Conservation (phyloP, 2,888 invertebrate genomes). For the Apamea anceps region DNA sequence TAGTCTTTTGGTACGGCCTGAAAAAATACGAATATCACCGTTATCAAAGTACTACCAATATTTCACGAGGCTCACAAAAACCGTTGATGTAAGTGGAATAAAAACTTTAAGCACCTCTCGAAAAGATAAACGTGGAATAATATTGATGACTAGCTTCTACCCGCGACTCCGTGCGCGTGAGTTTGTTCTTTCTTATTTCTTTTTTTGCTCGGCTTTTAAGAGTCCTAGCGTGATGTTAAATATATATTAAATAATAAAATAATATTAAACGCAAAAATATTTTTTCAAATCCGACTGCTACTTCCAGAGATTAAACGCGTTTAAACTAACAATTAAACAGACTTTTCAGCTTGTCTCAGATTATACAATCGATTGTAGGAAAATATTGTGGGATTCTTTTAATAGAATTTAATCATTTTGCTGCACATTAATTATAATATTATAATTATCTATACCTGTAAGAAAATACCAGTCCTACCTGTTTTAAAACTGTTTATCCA, state of each 20-base stretch:
- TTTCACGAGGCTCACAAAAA: conserved; percentile 7
- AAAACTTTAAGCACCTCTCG: conserved; percentile 9
- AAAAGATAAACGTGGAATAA: neutral
- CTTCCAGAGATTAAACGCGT: too few species aligned
- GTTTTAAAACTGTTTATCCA: neutral
- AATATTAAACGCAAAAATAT: too few species aligned
- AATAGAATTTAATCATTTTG: neutral
- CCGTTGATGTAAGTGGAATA: neutral
- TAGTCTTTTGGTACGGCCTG: neutral
- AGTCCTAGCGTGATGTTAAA: too few species aligned
- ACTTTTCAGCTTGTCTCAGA: too few species aligned
- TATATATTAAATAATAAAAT: too few species aligned
- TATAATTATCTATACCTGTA: neutral
- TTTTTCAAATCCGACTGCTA: too few species aligned
- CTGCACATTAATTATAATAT: too few species aligned
- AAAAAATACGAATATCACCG: neutral
- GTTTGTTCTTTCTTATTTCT: too few species aligned
- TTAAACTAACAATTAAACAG: too few species aligned
- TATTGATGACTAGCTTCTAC: neutral
- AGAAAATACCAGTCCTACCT: neutral
- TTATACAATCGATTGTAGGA: neutral
- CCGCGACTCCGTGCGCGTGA: too few species aligned
- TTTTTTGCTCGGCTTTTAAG: too few species aligned
- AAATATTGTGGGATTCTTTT: neutral
- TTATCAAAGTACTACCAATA: neutral